A percentile compares a stretch with the other conserved stretches of the same genome.
Evolutionary conservation across 2,888 invertebrate species (phyloP).

Genomic region (Alloscopus bannaensis): DNA sequence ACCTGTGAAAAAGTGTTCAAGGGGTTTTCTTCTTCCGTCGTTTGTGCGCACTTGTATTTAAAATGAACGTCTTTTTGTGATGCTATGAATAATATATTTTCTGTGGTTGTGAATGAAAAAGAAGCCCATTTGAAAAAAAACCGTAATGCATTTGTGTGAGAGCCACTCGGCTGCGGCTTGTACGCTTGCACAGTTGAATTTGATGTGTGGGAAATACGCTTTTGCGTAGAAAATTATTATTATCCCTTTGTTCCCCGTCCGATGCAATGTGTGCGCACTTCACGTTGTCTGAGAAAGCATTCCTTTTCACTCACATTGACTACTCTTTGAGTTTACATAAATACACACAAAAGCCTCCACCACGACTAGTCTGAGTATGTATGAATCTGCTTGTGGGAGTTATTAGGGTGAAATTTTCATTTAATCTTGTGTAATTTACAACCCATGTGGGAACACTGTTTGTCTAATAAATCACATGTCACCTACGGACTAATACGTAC

Average conservation of each 20-base stretch:
- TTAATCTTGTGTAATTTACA: conserved; percentile 64
- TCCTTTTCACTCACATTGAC: not conserved
- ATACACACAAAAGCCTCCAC: not conserved
- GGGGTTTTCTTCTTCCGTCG: not conserved
- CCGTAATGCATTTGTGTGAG: conserved; percentile 17
- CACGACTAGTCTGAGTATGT: conserved; percentile 16
- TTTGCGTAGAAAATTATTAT: not conserved
- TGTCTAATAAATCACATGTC: conserved; percentile 64
- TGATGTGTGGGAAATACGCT: not conserved
- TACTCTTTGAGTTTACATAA: not conserved
- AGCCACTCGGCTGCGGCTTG: not conserved
- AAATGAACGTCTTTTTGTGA: not conserved
- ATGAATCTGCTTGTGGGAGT: conserved; percentile 49
- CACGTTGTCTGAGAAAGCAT: not conserved
- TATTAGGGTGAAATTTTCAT: conserved; percentile 62
- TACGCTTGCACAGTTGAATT: not conserved
- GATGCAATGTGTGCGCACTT: not conserved
- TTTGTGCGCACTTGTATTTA: not conserved
- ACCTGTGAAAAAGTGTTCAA: not conserved
- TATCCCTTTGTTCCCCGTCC: not conserved
- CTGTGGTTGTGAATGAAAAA: conserved; percentile 1
- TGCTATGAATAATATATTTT: conserved; percentile 27
- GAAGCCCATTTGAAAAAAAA: not conserved
- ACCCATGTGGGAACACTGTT: conserved; percentile 60
- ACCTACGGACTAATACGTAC: conserved; percentile 51